Percentiles rank a stretch among this genome's conserved stretches.
phyloP scores from a whole-genome alignment of 2,888 invertebrate genomes.

The Cotesia congregata region DNA sequence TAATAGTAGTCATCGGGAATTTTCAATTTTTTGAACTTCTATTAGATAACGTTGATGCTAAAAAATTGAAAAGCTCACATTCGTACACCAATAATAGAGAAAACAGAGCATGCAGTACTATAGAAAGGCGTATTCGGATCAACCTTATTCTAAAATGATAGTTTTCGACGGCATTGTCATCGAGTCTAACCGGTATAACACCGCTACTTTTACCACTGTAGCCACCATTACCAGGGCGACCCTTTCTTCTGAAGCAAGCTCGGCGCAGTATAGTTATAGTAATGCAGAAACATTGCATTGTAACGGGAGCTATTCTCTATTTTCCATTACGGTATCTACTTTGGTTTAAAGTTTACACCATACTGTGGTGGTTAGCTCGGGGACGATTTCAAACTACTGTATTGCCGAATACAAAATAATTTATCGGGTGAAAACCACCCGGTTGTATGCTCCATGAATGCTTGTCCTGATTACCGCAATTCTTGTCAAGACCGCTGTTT shows the following conservation, averaged over 20 bases:
- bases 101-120: background rate
- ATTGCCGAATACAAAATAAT: conserved; percentile 19
- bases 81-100: background rate
- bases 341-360: background rate
- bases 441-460: background rate
- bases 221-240: background rate
- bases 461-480: conserved; percentile 13
- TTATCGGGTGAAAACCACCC: conserved; percentile 16
- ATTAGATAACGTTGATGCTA: background rate
- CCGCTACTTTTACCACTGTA: background rate
- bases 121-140: background rate
- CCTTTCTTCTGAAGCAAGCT: background rate
- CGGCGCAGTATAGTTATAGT: background rate
- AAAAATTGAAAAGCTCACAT: background rate
- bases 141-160: background rate
- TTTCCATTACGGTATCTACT: background rate
- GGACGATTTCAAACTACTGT: background rate
- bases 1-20: no score
- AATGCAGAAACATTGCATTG: background rate
- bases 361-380: background rate
- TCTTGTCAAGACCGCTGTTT: background rate
- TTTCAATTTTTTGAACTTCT: no score
- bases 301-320: background rate
- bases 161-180: background rate
- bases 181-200: background rate